These are phyloP conservation scores for Brachymystax lenok DNA, from an alignment of 2,797 vertebrate genomes.

Conservation along the genomic window DNA sequence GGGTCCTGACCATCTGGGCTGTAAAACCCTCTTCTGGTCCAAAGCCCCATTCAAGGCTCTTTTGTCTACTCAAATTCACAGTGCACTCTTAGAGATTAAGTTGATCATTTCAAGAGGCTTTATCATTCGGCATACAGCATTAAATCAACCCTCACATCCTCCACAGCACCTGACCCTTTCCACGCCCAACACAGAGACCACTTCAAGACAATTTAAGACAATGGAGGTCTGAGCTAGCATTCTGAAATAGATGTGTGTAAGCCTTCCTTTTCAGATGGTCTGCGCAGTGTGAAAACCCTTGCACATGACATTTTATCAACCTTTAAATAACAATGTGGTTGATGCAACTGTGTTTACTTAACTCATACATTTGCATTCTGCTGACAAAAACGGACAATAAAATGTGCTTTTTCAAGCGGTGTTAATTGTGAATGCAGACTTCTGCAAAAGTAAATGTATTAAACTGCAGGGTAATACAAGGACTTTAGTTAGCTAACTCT, in stretches of 20 bases:
- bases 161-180: slow-evolving; percentile 40
- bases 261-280: neutral
- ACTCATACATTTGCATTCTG: neutral
- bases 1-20: slow-evolving; percentile 28
- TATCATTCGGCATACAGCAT: slow-evolving; percentile 17
- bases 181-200: slow-evolving; percentile 6
- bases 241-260: neutral
- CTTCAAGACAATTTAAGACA: slow-evolving; percentile 23
- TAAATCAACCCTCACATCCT: slow-evolving; percentile 20
- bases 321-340: neutral
- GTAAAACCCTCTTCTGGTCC: slow-evolving; percentile 5
- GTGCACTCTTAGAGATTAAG: slow-evolving; percentile 13
- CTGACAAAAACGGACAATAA: neutral
- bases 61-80: slow-evolving; percentile 16
- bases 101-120: slow-evolving; percentile 29
- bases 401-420: neutral
- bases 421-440: neutral
- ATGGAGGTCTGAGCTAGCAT: neutral
- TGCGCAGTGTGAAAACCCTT: neutral
- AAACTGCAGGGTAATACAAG: neutral
- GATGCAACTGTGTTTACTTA: neutral
- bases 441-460: neutral
- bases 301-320: neutral
- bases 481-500: too few relatives aligned
- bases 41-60: slow-evolving; percentile 18